phyloP scores from a whole-genome alignment of 2,797 vertebrate genomes.

The Cichlasoma orientale region DNA sequence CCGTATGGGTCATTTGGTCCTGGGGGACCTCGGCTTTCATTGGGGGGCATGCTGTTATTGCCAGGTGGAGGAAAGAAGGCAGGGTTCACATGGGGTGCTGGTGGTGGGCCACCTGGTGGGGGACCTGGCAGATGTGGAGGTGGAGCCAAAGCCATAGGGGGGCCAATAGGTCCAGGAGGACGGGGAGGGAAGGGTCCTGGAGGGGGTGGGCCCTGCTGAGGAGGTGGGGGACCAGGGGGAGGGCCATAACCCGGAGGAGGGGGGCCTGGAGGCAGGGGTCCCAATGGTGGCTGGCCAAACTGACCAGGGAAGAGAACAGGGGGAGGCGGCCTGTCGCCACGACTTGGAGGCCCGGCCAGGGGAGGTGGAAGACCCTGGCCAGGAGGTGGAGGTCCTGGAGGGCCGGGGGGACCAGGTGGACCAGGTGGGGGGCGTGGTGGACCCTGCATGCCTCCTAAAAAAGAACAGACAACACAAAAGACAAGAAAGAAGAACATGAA shows the following conservation, averaged over 20 bases:
- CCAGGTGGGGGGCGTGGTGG: slow-evolving; percentile 92
- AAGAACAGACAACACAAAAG: slow-evolving; percentile 6
- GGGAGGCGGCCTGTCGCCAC: slow-evolving; percentile 95
- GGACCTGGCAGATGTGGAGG: slow-evolving; percentile 96
- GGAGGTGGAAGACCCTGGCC: slow-evolving; percentile 95
- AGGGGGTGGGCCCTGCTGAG: slow-evolving; percentile 89
- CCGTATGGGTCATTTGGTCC: slow-evolving; percentile 93
- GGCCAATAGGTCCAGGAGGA: slow-evolving; percentile 93
- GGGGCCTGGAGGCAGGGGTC: slow-evolving; percentile 86
- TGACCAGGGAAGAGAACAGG: slow-evolving; percentile 97
- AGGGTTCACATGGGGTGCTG: slow-evolving; percentile 97
- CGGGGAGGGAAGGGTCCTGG: slow-evolving; percentile 95
- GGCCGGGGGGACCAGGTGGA: slow-evolving; percentile 89
- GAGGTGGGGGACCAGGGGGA: slow-evolving; percentile 91
- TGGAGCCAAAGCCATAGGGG: slow-evolving; percentile 93
- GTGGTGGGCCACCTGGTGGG: slow-evolving; percentile 95
- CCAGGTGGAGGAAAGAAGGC: slow-evolving; percentile 98
- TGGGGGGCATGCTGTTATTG: slow-evolving; percentile 92
- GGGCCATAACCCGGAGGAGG: slow-evolving; percentile 94
- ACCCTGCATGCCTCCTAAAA: slow-evolving; percentile 80
- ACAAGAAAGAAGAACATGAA: background rate
- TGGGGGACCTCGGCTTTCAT: slow-evolving; percentile 90
- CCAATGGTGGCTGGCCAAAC: slow-evolving; percentile 90
- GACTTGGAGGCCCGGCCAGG: slow-evolving; percentile 92
- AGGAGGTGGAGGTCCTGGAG: slow-evolving; percentile 94